Conservation (phyloP, 64 coral and sea anemone species). For the Orbicella faveolata region DNA sequence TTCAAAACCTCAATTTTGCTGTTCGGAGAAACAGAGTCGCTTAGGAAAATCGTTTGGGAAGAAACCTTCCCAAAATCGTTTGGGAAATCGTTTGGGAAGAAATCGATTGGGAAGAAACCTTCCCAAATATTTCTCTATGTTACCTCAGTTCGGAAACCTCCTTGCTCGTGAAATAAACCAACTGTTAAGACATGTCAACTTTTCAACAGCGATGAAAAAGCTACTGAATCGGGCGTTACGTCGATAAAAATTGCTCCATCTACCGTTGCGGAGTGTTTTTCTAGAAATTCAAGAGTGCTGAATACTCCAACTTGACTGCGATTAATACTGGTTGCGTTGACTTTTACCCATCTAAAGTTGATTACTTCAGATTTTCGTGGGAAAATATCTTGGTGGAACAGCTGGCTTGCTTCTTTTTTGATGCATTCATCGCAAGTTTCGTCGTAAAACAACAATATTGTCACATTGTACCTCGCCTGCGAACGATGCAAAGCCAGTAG, state of each 20-base stretch:
- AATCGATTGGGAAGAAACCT: neutral
- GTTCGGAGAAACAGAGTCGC: no score
- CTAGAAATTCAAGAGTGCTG: neutral
- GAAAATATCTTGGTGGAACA: neutral
- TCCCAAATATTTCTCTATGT: neutral
- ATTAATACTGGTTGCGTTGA: neutral
- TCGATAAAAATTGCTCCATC: no score
- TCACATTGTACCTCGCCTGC: slow-evolving; percentile 7
- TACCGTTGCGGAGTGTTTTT: neutral
- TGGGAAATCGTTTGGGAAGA: neutral
- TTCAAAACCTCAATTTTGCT: no score
- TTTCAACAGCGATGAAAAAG: neutral
- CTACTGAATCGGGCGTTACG: no score
- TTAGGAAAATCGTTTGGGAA: no score
- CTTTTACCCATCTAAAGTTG: neutral
- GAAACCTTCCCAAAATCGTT: no score
- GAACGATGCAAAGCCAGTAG: neutral
- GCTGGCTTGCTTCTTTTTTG: neutral
- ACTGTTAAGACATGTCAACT: neutral
- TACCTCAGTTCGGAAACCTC: neutral
- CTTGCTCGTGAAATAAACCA: neutral
- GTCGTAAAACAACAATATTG: neutral
- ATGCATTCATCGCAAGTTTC: neutral
- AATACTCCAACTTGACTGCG: neutral
- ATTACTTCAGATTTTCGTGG: neutral